Evolutionary conservation across 2,113 vertebrate species (phyloP).

Genomic region (Tretioscincus oriximinensis): DNA sequence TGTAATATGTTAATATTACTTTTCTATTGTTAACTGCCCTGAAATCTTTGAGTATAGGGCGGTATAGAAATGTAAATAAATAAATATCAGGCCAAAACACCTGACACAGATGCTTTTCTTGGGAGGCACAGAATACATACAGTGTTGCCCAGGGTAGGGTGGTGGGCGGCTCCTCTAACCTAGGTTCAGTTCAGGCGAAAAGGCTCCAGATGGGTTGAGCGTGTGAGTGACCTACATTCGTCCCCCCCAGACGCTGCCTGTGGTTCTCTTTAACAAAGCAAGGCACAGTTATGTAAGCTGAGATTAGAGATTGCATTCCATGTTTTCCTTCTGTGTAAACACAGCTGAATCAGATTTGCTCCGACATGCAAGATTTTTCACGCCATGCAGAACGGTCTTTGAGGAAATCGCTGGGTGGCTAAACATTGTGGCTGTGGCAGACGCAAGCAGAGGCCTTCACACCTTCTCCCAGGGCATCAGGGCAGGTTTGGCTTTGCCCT

Average conservation of each 20-base stretch:
- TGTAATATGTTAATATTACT: too few species aligned
- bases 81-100: too few species aligned
- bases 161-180: too few species aligned
- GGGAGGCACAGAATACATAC: background rate
- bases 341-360: conserved; percentile 17
- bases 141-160: background rate
- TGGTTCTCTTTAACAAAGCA: background rate
- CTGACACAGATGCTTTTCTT: too few species aligned
- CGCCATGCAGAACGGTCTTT: background rate
- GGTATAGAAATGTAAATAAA: too few species aligned
- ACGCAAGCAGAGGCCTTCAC: background rate
- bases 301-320: background rate
- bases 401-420: background rate
- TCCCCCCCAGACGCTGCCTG: background rate
- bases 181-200: background rate
- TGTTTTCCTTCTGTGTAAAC: background rate
- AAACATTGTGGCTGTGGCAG: background rate
- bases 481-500: too few species aligned
- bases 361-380: background rate
- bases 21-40: too few species aligned
- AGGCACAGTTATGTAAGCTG: conserved; percentile 17
- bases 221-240: background rate
- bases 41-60: too few species aligned
- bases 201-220: too few species aligned
- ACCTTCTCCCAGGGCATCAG: too few species aligned